These are phyloP conservation scores for Gymnocephalus cernua DNA, from an alignment of 2,113 vertebrate genomes.

Conservation along the genomic window DNA sequence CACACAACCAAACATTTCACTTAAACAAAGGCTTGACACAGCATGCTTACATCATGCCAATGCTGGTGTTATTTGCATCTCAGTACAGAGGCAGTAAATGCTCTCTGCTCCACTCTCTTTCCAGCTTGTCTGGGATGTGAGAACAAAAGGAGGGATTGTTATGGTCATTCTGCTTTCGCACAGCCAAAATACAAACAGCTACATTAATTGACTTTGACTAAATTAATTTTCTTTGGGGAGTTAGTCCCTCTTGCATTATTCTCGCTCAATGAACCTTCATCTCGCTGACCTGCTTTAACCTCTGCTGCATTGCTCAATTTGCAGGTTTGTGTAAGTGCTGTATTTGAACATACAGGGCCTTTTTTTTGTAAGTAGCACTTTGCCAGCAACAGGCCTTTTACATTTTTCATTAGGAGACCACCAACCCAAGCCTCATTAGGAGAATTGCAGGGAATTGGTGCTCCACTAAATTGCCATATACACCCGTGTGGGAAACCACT, in stretches of 20 bases:
- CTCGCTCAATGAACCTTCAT: conserved; percentile 50
- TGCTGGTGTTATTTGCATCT: conserved; percentile 41
- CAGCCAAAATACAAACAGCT: conserved; percentile 51
- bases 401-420: conserved; percentile 49
- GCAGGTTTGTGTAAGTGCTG: conserved; percentile 42
- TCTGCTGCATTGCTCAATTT: conserved; percentile 47
- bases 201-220: conserved; percentile 69
- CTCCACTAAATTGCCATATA: conserved; percentile 18
- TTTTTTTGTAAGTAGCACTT: conserved; percentile 55
- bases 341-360: conserved; percentile 47
- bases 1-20: conserved; percentile 34
- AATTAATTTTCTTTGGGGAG: conserved; percentile 58
- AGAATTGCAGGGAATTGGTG: conserved; percentile 26
- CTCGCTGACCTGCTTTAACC: conserved; percentile 69
- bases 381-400: conserved; percentile 48
- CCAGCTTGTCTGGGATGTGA: conserved; percentile 26
- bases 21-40: conserved; percentile 46
- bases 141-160: conserved; percentile 63
- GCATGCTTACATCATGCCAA: conserved; percentile 22
- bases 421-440: conserved; percentile 64
- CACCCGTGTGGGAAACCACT: not conserved
- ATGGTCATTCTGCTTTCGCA: conserved; percentile 39
- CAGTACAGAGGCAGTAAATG: conserved; percentile 42
- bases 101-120: conserved; percentile 55
- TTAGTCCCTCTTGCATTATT: conserved; percentile 45